A percentile compares a stretch with the other conserved stretches of the same genome.
phyloP scores from a whole-genome alignment of 2,113 vertebrate species.

The Grallaria varia region DNA sequence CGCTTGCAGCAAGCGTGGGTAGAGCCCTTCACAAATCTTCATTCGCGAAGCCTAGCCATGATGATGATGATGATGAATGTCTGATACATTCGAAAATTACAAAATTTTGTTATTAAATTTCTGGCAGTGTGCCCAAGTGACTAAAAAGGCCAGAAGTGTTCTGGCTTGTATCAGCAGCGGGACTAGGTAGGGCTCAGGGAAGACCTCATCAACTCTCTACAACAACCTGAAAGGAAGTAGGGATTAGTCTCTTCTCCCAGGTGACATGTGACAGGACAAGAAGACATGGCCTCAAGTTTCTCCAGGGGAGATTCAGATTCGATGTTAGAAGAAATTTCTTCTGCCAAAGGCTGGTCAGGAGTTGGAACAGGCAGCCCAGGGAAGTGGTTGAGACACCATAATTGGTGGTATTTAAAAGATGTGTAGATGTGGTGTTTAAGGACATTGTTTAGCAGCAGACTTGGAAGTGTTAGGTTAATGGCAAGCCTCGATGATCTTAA shows the following conservation, averaged over 20 bases:
- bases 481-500: background rate
- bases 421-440: background rate
- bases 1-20: too few relatives aligned
- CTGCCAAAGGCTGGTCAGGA: background rate
- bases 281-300: background rate
- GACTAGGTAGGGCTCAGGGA: background rate
- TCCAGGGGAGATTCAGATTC: background rate
- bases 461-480: background rate
- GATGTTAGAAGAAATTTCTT: background rate
- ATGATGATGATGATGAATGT: too few relatives aligned
- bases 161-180: background rate
- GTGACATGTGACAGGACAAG: accelerated
- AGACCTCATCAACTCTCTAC: background rate
- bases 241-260: background rate
- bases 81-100: background rate
- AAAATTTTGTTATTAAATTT: background rate
- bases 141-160: background rate
- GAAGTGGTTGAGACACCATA: background rate
- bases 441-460: background rate
- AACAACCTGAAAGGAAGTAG: background rate
- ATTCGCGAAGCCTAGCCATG: too few relatives aligned
- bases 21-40: too few relatives aligned
- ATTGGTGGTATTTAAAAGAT: background rate
- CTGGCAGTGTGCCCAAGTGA: background rate
- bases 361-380: background rate